These are phyloP conservation scores for Cavia aperea DNA, from an alignment of 2,113 vertebrate species.

Conservation along the genomic window DNA sequence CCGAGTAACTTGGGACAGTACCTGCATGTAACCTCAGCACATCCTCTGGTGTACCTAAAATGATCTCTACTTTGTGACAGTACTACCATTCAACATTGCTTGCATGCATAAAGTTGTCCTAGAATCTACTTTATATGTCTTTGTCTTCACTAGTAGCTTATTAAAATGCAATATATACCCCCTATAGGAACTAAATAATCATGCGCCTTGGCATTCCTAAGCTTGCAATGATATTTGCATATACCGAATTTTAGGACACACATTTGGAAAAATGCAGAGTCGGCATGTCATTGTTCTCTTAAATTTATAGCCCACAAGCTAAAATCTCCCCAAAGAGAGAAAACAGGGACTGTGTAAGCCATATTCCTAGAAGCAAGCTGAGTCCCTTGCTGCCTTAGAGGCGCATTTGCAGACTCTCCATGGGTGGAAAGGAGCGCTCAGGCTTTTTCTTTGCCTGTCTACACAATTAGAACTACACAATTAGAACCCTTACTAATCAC, in stretches of 20 bases:
- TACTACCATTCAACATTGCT: constrained; percentile 25
- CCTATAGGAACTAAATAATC: background rate
- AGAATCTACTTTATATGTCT: background rate
- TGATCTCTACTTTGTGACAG: background rate
- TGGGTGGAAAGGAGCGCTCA: background rate
- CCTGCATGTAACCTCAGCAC: background rate
- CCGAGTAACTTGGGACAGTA: background rate
- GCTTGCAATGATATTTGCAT: background rate
- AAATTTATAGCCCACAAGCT: constrained; percentile 13
- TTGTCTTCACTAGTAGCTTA: background rate
- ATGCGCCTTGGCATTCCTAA: background rate
- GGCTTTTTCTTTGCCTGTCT: background rate
- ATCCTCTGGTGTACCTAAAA: background rate
- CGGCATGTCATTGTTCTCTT: background rate
- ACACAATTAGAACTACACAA: background rate
- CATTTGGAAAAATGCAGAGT: background rate
- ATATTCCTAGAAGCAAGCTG: background rate
- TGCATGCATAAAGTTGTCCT: background rate
- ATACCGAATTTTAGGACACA: background rate
- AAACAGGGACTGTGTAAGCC: background rate
- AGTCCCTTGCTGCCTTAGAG: background rate
- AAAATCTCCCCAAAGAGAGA: background rate
- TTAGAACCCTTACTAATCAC: background rate
- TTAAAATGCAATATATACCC: background rate
- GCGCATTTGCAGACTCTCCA: background rate